Base-by-base conservation (phyloP, 2,888 invertebrate genomes). In the Drosophila anomalata region DNA sequence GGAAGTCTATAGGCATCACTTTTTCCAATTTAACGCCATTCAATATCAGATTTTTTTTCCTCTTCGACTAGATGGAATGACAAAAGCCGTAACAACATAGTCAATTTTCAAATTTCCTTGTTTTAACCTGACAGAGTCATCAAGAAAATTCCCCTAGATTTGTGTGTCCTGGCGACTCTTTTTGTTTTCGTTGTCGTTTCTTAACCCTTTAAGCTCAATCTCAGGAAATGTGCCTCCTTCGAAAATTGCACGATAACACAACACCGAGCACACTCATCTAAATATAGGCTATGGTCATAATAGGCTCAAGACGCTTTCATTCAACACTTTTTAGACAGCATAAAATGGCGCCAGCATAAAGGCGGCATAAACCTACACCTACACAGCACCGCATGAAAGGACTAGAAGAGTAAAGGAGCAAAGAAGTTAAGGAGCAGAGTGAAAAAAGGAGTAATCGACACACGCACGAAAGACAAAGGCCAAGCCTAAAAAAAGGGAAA, bases 291-390 rank as follows among this genome's bases (percentile, higher is more conserved):
- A 72, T 70, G 72, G 63, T 55, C 75, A 71, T 84, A 81, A 84
- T 81, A 85, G 87, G 82, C 87, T 79, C 87, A 84, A 85, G 84
- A 78, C 73, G 78, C 76, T 85, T 84, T 72, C 76, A 85, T 82
- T 84, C 87, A 84, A 81, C 87, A 84, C 85, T 87, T 87, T 83
- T 70, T 61, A 78, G 78, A 80, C 70, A 77, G 84, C 73, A 62
- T 75, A 71, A 86, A 82, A 83, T 78, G 82, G 81, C 84, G 84
- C 78, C 87, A 76, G 76, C 76, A 84, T 78, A 66, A 80, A 84
- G 41, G 41, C 41, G 17, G 80, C 57, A 67, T 48, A 57, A 57
- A 54, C 33, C 24, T 26, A 60, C 50, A 47, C 26, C 42, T 9
- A 46, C 41, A 24, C 24, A 58, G 26, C 50, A 14, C 51, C 3